Base-by-base conservation (phyloP, 1,140 invertebrate genomes). In the Orussus abietinus region DNA sequence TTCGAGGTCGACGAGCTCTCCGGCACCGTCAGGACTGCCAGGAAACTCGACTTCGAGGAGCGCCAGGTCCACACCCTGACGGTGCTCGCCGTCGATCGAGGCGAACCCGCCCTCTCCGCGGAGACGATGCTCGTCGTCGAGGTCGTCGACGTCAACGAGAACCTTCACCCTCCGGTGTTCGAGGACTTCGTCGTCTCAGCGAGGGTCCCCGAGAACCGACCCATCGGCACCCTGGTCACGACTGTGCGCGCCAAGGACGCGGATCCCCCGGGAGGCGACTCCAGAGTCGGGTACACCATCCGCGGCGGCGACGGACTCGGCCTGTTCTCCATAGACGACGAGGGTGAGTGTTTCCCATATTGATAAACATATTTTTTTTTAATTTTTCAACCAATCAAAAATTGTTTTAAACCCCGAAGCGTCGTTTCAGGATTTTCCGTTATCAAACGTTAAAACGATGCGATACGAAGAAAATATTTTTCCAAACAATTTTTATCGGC, bases 111-210 rank as follows among this genome's bases (percentile, higher is more conserved):
- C 0, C 66, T 91, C 25, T 81, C 79, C 14, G 81, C 86, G 0
- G 84, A 90, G 51, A 82, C 84, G 21, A 82, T 82, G 29, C 75
- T 91, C 12, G 80, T 89, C 10, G 81, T 98, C 4, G 88, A 96
- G 64, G 82, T 98, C 14, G 82, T 90, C 29, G 92, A 97, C 72
- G 92, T 97, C 7, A 92, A 96, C 63, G 91, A 96, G 66, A 96
- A 96, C 67, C 68, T 84, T 3, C 80, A 86, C 59, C 72, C 90
- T 15, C 95, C 95, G 0, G 70, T 80, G 25, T 98, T 98, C 66
- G 77, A 80, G 14, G 90, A 92, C 64, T 86, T 87, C 55, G 85
- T 92, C 20, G 74, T 84, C 5, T 73, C 77, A 17, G 83, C 83
- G 20, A 77, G 71, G 47, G 81, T 93, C 34, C 73, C 59, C 45